Conservation (phyloP, 2,797 vertebrate genomes). For the Diglossa cyanea region DNA sequence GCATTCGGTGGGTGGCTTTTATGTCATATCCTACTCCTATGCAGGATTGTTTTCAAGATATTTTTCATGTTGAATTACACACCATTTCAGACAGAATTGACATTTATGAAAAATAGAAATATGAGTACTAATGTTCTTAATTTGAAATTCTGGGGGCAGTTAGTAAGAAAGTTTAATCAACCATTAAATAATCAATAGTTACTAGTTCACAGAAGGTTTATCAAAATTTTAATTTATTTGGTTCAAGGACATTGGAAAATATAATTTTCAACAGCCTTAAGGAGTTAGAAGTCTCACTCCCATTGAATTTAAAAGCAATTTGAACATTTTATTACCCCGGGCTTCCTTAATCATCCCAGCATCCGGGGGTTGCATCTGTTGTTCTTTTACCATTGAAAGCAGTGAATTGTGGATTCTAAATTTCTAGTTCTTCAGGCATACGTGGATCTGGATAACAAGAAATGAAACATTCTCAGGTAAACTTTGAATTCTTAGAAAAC, state of each 20-base stretch:
- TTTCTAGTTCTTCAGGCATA: neutral
- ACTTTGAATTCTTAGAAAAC: neutral
- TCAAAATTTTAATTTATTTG: constrained; percentile 17
- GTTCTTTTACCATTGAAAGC: neutral
- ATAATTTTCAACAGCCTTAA: neutral
- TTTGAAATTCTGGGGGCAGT: neutral
- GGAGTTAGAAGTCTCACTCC: neutral
- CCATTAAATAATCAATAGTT: constrained; percentile 18
- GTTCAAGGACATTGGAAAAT: neutral
- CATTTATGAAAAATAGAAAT: constrained; percentile 20
- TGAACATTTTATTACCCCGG: neutral
- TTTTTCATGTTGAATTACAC: neutral
- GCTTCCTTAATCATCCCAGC: neutral
- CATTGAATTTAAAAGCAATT: neutral
- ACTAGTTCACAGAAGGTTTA: neutral
- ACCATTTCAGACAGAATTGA: neutral
- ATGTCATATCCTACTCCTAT: neutral
- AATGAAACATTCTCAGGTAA: neutral
- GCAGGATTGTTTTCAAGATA: neutral
- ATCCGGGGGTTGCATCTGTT: neutral
- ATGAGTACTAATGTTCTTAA: neutral
- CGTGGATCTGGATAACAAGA: neutral
- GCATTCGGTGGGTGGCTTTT: neutral
- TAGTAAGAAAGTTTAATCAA: constrained; percentile 17
- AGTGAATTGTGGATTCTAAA: neutral